Percentiles rank a stretch among this genome's conserved stretches.
phyloP scores from a whole-genome alignment of 2,797 vertebrate genomes.

The Sebastes aleutianus region DNA sequence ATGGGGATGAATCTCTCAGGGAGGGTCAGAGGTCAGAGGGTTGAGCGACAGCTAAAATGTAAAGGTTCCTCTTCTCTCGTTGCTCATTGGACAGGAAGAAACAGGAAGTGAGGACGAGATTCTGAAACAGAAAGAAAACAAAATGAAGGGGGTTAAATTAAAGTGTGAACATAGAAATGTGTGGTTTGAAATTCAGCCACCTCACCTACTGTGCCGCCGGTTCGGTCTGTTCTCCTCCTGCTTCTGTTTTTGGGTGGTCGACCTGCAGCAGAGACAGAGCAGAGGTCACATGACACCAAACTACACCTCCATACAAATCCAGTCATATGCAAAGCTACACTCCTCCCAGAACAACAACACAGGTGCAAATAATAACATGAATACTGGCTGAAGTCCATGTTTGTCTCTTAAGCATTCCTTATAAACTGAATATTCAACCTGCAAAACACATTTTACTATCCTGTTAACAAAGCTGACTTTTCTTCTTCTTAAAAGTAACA shows the following conservation, averaged over 20 bases:
- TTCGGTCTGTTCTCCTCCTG: slow-evolving; percentile 44
- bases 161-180: background rate
- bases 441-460: background rate
- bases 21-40: slow-evolving; percentile 10
- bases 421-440: background rate
- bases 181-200: background rate
- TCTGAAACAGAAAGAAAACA: background rate
- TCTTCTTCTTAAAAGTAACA: background rate
- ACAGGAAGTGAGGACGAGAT: slow-evolving; percentile 6
- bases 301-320: background rate
- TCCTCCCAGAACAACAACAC: background rate
- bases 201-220: slow-evolving; percentile 71
- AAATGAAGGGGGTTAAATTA: background rate
- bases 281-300: background rate
- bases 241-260: slow-evolving; percentile 43
- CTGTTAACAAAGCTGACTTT: background rate
- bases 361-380: background rate
- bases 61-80: slow-evolving; percentile 6
- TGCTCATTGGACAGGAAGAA: slow-evolving; percentile 5
- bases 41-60: background rate
- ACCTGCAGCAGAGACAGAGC: slow-evolving; percentile 43
- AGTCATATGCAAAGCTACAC: background rate
- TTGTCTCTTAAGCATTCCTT: background rate
- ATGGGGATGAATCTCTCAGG: background rate
- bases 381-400: no score